These are phyloP conservation scores for Mus minutoides DNA, from an alignment of 2,797 vertebrate species.

Conservation along the genomic window DNA sequence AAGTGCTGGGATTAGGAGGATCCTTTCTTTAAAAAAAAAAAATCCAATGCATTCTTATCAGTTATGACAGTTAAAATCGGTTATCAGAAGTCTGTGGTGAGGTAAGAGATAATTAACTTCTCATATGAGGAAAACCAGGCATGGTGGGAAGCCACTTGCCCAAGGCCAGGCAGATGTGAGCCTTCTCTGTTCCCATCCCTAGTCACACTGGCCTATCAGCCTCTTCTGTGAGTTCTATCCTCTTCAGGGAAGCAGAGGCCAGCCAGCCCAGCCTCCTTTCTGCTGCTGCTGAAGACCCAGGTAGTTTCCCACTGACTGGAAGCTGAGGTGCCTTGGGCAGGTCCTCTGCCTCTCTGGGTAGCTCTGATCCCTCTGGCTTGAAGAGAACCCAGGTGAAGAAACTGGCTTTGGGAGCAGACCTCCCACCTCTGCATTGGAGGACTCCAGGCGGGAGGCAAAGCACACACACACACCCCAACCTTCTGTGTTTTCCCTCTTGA, in stretches of 20 bases:
- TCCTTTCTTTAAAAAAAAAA: too few species aligned
- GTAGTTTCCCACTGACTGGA: not conserved
- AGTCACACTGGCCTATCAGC: not conserved
- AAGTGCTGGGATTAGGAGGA: too few species aligned
- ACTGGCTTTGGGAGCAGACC: conserved; percentile 53
- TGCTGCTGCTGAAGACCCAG: not conserved
- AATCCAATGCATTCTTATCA: not conserved
- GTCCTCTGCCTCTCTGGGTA: not conserved
- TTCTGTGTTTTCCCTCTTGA: conserved; percentile 73
- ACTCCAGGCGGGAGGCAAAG: not conserved
- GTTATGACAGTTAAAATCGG: not conserved
- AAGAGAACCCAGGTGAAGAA: not conserved
- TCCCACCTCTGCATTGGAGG: not conserved
- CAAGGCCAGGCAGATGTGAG: not conserved
- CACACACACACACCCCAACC: not conserved
- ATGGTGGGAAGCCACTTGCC: conserved; percentile 36
- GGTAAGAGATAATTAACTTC: not conserved
- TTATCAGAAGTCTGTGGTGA: not conserved
- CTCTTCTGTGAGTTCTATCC: conserved; percentile 70
- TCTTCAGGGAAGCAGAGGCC: conserved; percentile 34
- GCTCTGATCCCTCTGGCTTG: not conserved
- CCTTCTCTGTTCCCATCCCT: not conserved
- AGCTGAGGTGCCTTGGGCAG: not conserved
- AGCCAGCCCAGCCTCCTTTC: conserved; percentile 13
- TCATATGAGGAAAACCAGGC: not conserved